phyloP scores from a whole-genome alignment of 2,797 vertebrate genomes.

The Otus scops region DNA sequence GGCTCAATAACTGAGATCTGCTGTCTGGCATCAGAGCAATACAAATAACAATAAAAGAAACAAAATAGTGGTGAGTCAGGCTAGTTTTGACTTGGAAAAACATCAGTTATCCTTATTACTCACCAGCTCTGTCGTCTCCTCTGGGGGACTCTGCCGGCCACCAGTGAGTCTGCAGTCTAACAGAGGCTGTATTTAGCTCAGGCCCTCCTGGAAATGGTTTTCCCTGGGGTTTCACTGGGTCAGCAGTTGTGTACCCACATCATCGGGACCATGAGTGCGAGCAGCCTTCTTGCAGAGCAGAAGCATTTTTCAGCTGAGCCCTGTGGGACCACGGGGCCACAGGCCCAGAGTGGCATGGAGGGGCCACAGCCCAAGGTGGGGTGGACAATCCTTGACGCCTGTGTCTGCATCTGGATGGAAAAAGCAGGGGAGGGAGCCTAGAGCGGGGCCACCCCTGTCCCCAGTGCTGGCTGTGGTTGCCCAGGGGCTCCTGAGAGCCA shows the following conservation, averaged over 20 bases:
- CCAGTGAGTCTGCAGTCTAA: neutral
- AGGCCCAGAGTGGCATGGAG: accelerated
- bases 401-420: neutral
- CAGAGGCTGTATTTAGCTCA: neutral
- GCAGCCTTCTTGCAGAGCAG: neutral
- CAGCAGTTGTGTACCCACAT: neutral
- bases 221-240: neutral
- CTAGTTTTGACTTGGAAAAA: constrained; percentile 40
- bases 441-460: accelerated
- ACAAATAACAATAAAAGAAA: constrained; percentile 53
- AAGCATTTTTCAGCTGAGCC: neutral
- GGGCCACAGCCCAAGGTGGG: neutral
- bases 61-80: constrained; percentile 40
- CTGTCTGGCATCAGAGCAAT: constrained; percentile 26
- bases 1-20: constrained; percentile 25
- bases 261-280: accelerated
- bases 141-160: neutral
- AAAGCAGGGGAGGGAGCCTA: neutral
- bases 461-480: neutral
- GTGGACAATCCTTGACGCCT: neutral
- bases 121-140: neutral
- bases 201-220: neutral
- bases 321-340: neutral
- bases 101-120: constrained; percentile 30
- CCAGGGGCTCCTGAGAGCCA: neutral